Evolutionary conservation across 2,888 invertebrate genomes (phyloP).

Genomic region (Lithophane leautieri): DNA sequence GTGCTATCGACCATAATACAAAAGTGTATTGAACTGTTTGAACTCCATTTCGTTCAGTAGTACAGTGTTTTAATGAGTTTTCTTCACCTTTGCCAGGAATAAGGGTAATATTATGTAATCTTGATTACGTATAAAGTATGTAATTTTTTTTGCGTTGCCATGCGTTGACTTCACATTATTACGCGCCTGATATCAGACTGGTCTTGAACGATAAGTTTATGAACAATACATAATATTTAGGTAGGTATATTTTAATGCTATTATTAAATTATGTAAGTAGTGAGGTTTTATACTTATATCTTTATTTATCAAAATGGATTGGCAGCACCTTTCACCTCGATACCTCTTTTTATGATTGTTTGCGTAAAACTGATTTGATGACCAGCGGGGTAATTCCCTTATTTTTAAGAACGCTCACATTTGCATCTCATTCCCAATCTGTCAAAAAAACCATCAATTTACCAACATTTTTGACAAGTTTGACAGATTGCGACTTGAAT

Average conservation of each 20-base stretch:
- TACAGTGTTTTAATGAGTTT: slow-evolving; percentile 19
- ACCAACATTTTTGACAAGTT: too few relatives aligned
- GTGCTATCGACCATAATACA: slow-evolving; percentile 9
- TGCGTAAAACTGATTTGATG: not conserved
- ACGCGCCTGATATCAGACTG: slow-evolving; percentile 23
- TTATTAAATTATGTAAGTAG: slow-evolving; percentile 29
- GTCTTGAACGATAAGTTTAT: slow-evolving; percentile 44
- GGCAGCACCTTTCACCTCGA: slow-evolving; percentile 16
- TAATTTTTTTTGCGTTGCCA: not conserved
- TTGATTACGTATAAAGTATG: not conserved
- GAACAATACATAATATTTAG: slow-evolving; percentile 33
- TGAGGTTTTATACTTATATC: slow-evolving; percentile 12
- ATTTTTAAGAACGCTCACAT: too few relatives aligned
- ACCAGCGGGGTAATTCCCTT: too few relatives aligned
- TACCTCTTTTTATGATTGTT: not conserved
- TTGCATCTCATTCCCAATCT: too few relatives aligned
- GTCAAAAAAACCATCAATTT: too few relatives aligned
- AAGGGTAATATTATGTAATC: slow-evolving; percentile 13
- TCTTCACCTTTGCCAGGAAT: slow-evolving; percentile 6
- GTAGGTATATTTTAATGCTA: slow-evolving; percentile 2
- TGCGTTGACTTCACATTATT: slow-evolving; percentile 8
- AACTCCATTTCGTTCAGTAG: slow-evolving; percentile 48
- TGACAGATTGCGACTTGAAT: too few relatives aligned
- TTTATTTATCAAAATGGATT: slow-evolving; percentile 16
- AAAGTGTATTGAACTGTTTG: slow-evolving; percentile 44